Base-by-base conservation (phyloP, 2,888 invertebrate genomes). In the Clanis bilineata region DNA sequence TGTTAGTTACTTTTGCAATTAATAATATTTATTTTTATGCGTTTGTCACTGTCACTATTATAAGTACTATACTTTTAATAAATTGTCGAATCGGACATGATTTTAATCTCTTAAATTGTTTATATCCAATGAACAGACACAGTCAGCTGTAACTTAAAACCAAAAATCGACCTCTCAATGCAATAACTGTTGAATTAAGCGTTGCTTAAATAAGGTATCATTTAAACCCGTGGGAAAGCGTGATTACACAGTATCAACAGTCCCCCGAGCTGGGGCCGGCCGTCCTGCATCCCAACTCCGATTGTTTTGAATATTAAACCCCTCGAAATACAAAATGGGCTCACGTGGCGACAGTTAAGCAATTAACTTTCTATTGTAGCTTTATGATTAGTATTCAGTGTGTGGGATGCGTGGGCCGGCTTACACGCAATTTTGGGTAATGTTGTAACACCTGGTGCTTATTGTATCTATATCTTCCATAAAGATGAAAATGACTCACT, bases 291-390 rank as follows among this genome's bases (percentile, higher is more conserved):
- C 28, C 51, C 18, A 54, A 58, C 58, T 64, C 58, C 66, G 62
- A 67, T 69, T 69, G 72, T 70, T 72, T 73, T 64, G 69, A 64
- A 57, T 64, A 63, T 62, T 61, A 58, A 64, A 71, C 74, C 75
- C 74, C 70, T 67, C 70, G 60, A 71, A 75, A 71, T 74, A 67
- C 69, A 64, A 72, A 70, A 70, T 69, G 69, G 65, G 70, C 59
- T 70, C 62, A 54, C 59, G 62, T 60, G 64, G 61, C 69, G 69
- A 71, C 71, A 65, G 68, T 70, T 73, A 72, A 61, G 67, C 64
- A 71, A 60, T 77, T 74, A 73, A 65, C 62, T 67, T 62, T 58
- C 64, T 67, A 74, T 74, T 72, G 73, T 71, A 36, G 18, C 18
- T 41, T 59, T 45, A 51, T 58, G 21, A 28, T 59, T 44, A 59